phyloP scores from a whole-genome alignment of 2,888 invertebrate species.

The Parnassius smintheus region DNA sequence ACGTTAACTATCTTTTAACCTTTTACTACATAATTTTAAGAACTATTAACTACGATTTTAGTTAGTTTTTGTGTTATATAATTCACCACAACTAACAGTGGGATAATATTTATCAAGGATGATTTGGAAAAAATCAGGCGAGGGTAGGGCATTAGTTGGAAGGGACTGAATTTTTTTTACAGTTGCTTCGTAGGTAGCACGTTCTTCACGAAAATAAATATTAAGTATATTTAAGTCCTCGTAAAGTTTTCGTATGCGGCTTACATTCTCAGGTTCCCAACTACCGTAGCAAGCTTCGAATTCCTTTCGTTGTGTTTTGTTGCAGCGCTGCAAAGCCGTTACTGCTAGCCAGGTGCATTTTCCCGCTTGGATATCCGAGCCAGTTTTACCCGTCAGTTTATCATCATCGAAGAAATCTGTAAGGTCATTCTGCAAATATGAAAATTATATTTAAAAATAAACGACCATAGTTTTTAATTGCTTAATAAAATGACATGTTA shows the following conservation, averaged over 20 bases:
- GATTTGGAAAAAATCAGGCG: slow-evolving; percentile 10
- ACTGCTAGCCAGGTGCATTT: slow-evolving; percentile 97
- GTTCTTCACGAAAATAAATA: slow-evolving; percentile 15
- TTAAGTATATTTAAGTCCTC: slow-evolving; percentile 1
- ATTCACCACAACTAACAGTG: slow-evolving; percentile 16
- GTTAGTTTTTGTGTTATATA: neutral
- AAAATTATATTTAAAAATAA: too few species aligned
- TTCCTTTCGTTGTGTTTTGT: slow-evolving; percentile 78
- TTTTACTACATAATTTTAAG: too few species aligned
- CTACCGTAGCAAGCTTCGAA: slow-evolving; percentile 85
- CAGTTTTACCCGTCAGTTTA: slow-evolving; percentile 88
- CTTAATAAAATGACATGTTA: too few species aligned
- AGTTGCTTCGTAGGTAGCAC: slow-evolving; percentile 5
- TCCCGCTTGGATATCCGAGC: slow-evolving; percentile 94
- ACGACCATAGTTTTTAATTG: too few species aligned
- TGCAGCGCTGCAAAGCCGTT: slow-evolving; percentile 88
- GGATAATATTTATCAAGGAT: slow-evolving; percentile 20
- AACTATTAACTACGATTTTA: too few species aligned
- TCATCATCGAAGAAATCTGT: slow-evolving; percentile 22
- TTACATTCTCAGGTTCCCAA: slow-evolving; percentile 58
- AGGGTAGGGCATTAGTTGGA: slow-evolving; percentile 2
- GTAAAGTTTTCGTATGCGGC: slow-evolving; percentile 16
- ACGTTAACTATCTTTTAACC: too few species aligned
- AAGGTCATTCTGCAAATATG: slow-evolving; percentile 19
- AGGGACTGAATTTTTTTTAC: slow-evolving; percentile 12